Conservation (phyloP, 2,113 vertebrate genomes). For the Laterallus jamaicensis region DNA sequence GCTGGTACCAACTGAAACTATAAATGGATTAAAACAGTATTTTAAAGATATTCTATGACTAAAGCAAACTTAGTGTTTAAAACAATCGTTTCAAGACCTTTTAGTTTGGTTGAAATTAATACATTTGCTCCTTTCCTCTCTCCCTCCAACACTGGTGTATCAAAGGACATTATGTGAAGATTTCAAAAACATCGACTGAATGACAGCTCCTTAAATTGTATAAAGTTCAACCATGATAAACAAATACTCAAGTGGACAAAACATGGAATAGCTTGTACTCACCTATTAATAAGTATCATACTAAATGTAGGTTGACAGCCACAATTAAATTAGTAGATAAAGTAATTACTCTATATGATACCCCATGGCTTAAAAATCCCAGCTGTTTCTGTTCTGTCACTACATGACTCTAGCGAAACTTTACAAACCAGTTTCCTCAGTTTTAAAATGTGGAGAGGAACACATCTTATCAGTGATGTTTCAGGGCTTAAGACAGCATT, state of each 20-base stretch:
- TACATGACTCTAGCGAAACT: not conserved
- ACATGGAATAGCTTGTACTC: not conserved
- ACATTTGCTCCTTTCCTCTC: not conserved
- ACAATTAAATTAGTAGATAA: not conserved
- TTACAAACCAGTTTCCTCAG: not conserved
- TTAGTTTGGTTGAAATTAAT: not conserved
- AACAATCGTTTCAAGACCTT: not conserved
- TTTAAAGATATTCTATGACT: not conserved
- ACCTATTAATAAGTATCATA: conserved; percentile 16
- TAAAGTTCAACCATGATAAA: conserved; percentile 66
- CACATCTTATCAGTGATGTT: not conserved
- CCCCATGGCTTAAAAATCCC: not conserved
- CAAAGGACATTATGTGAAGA: not conserved
- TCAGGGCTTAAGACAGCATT: not conserved
- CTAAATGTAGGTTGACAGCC: conserved; percentile 25
- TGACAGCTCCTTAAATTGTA: conserved; percentile 26
- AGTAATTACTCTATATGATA: not conserved
- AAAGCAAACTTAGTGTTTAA: not conserved
- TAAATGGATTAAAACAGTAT: not conserved
- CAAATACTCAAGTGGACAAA: conserved; percentile 52
- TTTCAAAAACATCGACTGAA: conserved; percentile 24
- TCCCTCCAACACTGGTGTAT: not conserved
- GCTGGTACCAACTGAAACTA: not conserved
- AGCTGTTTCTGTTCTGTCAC: not conserved
- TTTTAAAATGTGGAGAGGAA: not conserved